Evolutionary conservation across 2,113 vertebrate genomes (phyloP).

Genomic region (Indicator indicator): DNA sequence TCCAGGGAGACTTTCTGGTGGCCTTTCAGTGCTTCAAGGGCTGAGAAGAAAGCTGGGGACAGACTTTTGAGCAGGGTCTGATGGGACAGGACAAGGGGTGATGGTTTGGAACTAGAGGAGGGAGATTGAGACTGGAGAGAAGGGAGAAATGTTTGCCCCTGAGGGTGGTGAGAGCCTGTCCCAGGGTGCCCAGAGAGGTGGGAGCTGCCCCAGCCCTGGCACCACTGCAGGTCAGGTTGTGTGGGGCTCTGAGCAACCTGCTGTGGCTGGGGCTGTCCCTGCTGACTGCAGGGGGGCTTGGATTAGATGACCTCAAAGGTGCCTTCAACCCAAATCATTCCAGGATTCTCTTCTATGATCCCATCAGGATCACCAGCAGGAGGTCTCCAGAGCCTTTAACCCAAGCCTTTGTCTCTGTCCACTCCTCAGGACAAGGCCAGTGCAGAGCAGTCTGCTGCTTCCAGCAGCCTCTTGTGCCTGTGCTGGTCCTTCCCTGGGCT

Average conservation of each 20-base stretch:
- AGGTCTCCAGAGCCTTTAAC: background rate
- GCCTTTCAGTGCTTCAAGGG: too few species aligned
- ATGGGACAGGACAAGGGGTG: background rate
- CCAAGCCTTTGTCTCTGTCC: fast-evolving
- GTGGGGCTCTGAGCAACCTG: background rate
- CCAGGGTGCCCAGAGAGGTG: background rate
- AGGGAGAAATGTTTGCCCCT: background rate
- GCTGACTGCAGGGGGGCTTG: background rate
- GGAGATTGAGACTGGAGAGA: background rate
- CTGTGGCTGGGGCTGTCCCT: background rate
- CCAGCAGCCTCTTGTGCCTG: fast-evolving
- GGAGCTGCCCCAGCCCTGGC: background rate
- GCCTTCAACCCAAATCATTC: background rate
- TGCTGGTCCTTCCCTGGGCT: background rate
- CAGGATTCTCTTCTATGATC: background rate
- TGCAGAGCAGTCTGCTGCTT: fast-evolving
- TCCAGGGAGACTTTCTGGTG: background rate
- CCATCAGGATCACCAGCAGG: background rate
- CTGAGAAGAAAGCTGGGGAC: too few species aligned
- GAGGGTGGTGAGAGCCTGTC: background rate
- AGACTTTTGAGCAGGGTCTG: too few species aligned
- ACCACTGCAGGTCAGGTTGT: background rate
- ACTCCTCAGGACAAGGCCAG: background rate
- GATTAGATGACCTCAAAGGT: background rate
- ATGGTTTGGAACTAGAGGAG: background rate